Conservation (phyloP, 2,888 invertebrate species). For the Taenaris catops region DNA sequence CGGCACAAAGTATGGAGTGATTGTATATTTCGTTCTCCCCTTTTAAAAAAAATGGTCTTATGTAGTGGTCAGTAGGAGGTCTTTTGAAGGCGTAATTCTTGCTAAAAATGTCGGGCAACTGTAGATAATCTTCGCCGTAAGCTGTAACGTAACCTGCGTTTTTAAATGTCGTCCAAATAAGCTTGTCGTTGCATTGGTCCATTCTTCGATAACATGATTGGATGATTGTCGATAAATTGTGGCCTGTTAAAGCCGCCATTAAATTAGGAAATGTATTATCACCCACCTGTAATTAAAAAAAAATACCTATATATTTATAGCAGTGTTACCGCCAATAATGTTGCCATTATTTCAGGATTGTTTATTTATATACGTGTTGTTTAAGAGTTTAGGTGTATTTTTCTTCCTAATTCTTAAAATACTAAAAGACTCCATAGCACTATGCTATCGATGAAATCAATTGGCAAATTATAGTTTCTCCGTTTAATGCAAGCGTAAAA, state of each 20-base stretch:
- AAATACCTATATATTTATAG: no score
- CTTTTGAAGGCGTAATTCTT: slow-evolving; percentile 81
- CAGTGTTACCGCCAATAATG: no score
- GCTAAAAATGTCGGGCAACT: slow-evolving; percentile 83
- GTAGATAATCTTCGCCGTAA: slow-evolving; percentile 88
- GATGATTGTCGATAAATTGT: slow-evolving; percentile 71
- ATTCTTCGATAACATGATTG: slow-evolving; percentile 67
- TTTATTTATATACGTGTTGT: no score
- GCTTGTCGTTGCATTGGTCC: slow-evolving; percentile 84
- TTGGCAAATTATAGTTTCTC: no score
- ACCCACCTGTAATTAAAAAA: slow-evolving; percentile 85
- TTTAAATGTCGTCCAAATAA: slow-evolving; percentile 89
- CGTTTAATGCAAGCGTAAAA: no score
- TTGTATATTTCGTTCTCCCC: slow-evolving; percentile 80
- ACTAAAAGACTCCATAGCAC: no score
- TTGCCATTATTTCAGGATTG: no score
- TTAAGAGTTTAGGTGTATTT: no score
- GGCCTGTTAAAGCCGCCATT: slow-evolving; percentile 89
- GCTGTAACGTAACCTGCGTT: slow-evolving; percentile 87
- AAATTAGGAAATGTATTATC: slow-evolving; percentile 96
- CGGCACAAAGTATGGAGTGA: slow-evolving; percentile 55
- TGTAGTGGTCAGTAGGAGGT: slow-evolving; percentile 90
- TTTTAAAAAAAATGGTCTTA: slow-evolving; percentile 85
- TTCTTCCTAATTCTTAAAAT: no score
- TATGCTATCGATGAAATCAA: no score